Base-by-base conservation (phyloP, 1,140 invertebrate genomes). In the Hermatobates lingyangjiaoensis region DNA sequence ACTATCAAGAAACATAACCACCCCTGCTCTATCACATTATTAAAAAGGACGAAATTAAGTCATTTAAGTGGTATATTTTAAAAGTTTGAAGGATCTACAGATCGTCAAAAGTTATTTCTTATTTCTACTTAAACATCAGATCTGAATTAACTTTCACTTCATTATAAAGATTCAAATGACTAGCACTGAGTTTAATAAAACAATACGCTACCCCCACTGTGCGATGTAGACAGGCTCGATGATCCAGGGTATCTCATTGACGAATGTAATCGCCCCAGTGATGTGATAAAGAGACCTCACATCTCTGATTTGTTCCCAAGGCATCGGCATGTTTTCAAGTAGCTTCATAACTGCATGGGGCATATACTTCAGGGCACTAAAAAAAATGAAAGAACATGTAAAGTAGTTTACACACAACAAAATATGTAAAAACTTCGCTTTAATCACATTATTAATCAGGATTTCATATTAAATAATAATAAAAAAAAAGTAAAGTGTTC, bases 241-340 rank as follows among this genome's bases (percentile, higher is more conserved):
- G 24, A 98, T 92, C 91, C 93, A 97, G 24, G 96, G 96, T 62
- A 98, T 98, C 75, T 99, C 95, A 74, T 99, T 98, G 7, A 98
- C 93, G 73, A 99, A 99, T 25, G 96, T 98, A 49, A 99, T 99
- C n/a, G 96, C 96, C 54, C 96, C 93, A 14, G 93, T 97, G 40
- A 97, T 96, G 61, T 97, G 94, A 66, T 97, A 98, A 3, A 97
- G 69, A 1, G 97, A 93, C 69, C 91, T 87, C 0, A 97, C 91
- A 72, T 99, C 95, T 58, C 95, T 70, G 56, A 98, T 98, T 70
- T 99, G 95, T 69, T 99, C 96, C 96, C 96, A 99, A 1, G 96
- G 96, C 95, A 98, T 98, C 0, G 96, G 96, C 95, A 99, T 98
- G 64, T 99, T 99, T 70, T 99, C 95, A 52, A 99, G 65, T 0